Base-by-base conservation (phyloP, 2,113 vertebrate species). In the Gymnogyps californianus region DNA sequence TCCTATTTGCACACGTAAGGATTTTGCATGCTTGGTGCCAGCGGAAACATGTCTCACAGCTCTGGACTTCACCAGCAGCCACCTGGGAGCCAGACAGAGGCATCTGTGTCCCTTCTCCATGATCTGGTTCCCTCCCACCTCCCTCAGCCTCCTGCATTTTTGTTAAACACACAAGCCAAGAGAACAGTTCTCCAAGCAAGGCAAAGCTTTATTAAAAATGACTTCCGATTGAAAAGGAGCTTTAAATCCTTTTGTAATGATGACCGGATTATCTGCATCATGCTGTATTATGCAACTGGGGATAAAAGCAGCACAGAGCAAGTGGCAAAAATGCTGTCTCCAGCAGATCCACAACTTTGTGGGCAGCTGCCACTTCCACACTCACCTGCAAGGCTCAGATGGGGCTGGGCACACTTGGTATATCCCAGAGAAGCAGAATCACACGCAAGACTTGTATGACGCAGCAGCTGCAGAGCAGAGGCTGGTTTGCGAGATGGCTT, bases 171-270 rank as follows among this genome's bases (percentile, higher is more conserved):
- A 32, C 6, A 75, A 76, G n/a, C 36, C 42, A 67, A 66, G 40
- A 93, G 24, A 95, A 74, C 25, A 51, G 51, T 21, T 42, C 71
- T 71, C 47, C 62, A 85, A 85, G 42, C 54, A 92, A 89, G 36
- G 42, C 42, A 89, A 84, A 87, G 64, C 76, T 92, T 82, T 94
- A 97, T 93, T 78, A 71, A 91, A 96, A 84, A 95, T 83, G 5
- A 97, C 77, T 88, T 76, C 58, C 0, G 34, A 95, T 93, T 92
- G 59, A 84, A 92, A 94, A 70, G 34, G 44, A 91, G 34, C 64
- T 94, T 95, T 36, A 91, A 97, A 94, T 92, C 94, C 81, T 74
- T 83, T 71, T 93, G 89, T 87, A 85, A 89, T 7, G 24, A 87
- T 21, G 70, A 86, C 38, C 0, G 16, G 95, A 96, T 94, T 97